phyloP scores from a whole-genome alignment of 2,888 invertebrate species.

The Eustalomyia histrio region DNA sequence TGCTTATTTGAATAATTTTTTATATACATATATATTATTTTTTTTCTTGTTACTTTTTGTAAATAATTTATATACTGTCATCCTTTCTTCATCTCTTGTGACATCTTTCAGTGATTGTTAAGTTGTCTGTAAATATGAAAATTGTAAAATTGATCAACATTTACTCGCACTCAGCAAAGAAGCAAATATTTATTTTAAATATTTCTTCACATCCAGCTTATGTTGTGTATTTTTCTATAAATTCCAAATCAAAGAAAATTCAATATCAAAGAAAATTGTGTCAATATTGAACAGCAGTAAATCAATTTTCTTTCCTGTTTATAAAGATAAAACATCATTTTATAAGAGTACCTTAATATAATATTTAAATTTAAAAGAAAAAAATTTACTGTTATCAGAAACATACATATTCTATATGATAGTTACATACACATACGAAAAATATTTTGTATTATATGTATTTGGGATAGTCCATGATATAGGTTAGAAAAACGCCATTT shows the following conservation, averaged over 20 bases:
- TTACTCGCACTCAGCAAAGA: neutral
- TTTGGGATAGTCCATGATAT: too few species aligned
- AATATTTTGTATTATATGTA: too few species aligned
- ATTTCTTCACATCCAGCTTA: neutral
- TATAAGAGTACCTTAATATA: neutral
- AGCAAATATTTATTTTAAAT: neutral
- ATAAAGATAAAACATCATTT: neutral
- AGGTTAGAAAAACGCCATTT: too few species aligned
- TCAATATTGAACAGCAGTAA: constrained; percentile 56
- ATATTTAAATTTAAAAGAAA: too few species aligned
- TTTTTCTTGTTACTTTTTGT: too few species aligned
- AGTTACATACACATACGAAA: too few species aligned
- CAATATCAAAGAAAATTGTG: constrained; percentile 46
- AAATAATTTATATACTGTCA: neutral
- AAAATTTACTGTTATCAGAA: too few species aligned
- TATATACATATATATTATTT: too few species aligned
- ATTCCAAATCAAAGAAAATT: constrained; percentile 24
- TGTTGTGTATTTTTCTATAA: constrained; percentile 1
- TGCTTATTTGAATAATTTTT: neutral
- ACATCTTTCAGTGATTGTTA: constrained; percentile 40
- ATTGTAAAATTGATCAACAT: constrained; percentile 29
- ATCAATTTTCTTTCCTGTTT: constrained; percentile 41
- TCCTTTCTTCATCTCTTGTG: constrained; percentile 13
- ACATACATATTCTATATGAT: too few species aligned
- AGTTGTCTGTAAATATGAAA: constrained; percentile 50